A percentile compares a stretch with the other conserved stretches of the same genome.
Evolutionary conservation across 2,797 vertebrate species (phyloP).

Genomic region (Spinibarbus caldwelli): DNA sequence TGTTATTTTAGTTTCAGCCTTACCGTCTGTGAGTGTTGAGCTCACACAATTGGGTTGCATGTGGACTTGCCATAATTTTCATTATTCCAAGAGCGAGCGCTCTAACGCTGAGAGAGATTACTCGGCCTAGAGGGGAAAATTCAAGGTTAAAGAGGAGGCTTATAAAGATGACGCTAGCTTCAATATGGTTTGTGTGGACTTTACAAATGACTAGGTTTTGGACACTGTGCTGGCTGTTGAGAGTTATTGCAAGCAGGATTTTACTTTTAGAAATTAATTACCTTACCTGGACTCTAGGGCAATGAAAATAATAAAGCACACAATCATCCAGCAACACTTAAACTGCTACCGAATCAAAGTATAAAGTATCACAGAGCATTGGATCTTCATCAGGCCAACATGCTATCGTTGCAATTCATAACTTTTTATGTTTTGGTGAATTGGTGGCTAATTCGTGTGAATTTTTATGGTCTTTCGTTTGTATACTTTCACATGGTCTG

Average conservation of each 20-base stretch:
- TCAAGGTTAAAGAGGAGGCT: constrained; percentile 50
- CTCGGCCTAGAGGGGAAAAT: constrained; percentile 6
- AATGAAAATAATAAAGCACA: neutral
- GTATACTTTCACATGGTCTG: neutral
- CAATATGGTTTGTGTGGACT: constrained; percentile 51
- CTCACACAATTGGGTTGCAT: neutral
- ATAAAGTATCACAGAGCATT: neutral
- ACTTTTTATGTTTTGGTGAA: neutral
- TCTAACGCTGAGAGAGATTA: constrained; percentile 29
- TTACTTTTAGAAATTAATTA: constrained; percentile 12
- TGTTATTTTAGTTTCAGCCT: constrained; percentile 3
- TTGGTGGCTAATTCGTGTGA: neutral
- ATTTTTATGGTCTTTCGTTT: neutral
- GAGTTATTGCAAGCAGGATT: constrained; percentile 33
- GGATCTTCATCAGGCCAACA: neutral
- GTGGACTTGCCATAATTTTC: constrained; percentile 34
- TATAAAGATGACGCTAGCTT: constrained; percentile 39
- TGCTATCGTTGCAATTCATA: neutral
- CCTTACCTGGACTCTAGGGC: neutral
- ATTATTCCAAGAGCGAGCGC: constrained; percentile 47
- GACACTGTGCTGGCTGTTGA: constrained; percentile 26
- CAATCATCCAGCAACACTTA: neutral
- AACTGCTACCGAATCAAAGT: neutral
- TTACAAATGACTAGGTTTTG: constrained; percentile 54
- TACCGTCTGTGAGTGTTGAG: neutral